Percentiles rank a stretch among this genome's conserved stretches.
Evolutionary conservation across 2,888 invertebrate genomes (phyloP).

Genomic region (Agrotis puta): DNA sequence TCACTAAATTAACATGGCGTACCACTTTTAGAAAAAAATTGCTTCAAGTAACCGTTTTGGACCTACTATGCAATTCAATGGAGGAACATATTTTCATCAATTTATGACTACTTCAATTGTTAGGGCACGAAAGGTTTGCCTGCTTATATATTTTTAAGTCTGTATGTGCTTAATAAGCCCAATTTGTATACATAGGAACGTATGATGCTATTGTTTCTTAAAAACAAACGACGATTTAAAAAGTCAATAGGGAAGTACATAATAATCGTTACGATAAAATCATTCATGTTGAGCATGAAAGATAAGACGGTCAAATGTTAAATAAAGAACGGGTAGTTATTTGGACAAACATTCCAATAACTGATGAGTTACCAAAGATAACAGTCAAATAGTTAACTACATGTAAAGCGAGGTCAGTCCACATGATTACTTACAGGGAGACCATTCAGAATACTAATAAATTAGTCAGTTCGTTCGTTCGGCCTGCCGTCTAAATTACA

Average conservation of each 20-base stretch:
- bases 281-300: not conserved
- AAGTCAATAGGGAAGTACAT: not conserved
- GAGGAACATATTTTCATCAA: not conserved
- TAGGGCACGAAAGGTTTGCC: not conserved
- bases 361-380: conserved; percentile 33
- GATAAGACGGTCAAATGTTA: too few species aligned
- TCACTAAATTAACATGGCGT: too few species aligned
- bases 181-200: conserved; percentile 1
- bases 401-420: conserved; percentile 38
- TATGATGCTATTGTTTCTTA: not conserved
- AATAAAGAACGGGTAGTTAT: conserved; percentile 30
- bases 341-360: conserved; percentile 27
- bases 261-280: conserved; percentile 5
- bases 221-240: conserved; percentile 16
- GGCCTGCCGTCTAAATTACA: conserved; percentile 4
- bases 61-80: not conserved
- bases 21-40: too few species aligned
- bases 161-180: not conserved
- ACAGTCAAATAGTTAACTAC: conserved; percentile 42
- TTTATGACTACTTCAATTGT: not conserved
- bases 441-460: conserved; percentile 47
- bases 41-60: too few species aligned
- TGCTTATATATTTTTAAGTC: not conserved
- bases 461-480: conserved; percentile 43
- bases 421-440: conserved; percentile 38